Base-by-base conservation (phyloP, 2,797 vertebrate genomes). In the Muscicapa striata region DNA sequence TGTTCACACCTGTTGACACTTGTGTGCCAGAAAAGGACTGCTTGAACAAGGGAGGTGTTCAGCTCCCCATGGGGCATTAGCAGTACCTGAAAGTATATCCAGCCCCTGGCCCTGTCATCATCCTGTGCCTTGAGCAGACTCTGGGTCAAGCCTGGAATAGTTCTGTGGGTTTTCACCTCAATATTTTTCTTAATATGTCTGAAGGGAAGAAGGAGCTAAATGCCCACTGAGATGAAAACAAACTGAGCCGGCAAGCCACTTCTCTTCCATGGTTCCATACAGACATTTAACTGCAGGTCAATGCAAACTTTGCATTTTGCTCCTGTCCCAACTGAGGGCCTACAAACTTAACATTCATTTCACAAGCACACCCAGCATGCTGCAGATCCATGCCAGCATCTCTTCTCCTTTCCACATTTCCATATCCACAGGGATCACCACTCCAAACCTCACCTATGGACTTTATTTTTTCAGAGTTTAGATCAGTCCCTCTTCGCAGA, bases 1-100 rank as follows among this genome's bases (percentile, higher is more conserved):
- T 97, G 80, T 90, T 97, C 96, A 98, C 98, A 98, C 97, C 98
- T 98, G 97, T 98, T 97, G 98, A 96, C 94, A 87, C 93, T 69
- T 55, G 21, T 0, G 34, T 97, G 98, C 97, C 98, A 98, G 96
- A 95, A 96, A 93, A 69, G 54, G 58, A 85, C 82, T 62, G 64
- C 94, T 97, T 78, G 84, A 92, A 72, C 80, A 89, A 88, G 70
- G 66, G 84, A 93, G 72, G 68, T 89, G 38, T 68, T 81, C 73
- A 61, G 64, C 64, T 89, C 74, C 68, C 49, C 57, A 17, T 6
- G 18, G 59, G 90, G 70, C 64, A 51, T 40, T 52, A 84, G 41
- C 38, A 63, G 72, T 61, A 92, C 84, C 89, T 78, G 81, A 40
- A 89, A 84, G 46, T 14, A 22, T 15, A 36, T 52, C 74, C 83